These are phyloP conservation scores for Zootermopsis nevadensis DNA, from an alignment of 2,888 invertebrate species.

Conservation along the genomic window DNA sequence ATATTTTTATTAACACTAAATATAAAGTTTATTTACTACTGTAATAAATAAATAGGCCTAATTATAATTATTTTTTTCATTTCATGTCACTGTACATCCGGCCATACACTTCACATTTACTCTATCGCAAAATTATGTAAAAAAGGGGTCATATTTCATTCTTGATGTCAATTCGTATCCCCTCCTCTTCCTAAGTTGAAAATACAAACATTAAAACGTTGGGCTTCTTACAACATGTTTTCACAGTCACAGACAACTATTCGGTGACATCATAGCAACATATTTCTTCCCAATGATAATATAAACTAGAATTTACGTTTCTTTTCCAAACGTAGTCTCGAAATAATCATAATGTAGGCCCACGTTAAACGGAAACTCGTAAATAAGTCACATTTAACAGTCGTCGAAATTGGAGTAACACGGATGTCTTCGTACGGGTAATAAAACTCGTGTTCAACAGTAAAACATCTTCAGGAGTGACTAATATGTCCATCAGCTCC, in stretches of 20 bases:
- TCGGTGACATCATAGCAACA: not conserved
- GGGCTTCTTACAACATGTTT: too few relatives aligned
- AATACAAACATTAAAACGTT: too few relatives aligned
- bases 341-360: not conserved
- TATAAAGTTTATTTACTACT: not conserved
- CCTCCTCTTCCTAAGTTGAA: too few relatives aligned
- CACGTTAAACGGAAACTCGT: not conserved
- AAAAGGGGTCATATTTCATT: too few relatives aligned
- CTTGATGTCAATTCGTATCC: too few relatives aligned
- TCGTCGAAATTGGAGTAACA: not conserved
- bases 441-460: conserved; percentile 17
- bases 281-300: not conserved
- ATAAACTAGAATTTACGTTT: not conserved
- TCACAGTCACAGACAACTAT: too few relatives aligned
- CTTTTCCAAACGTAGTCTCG: not conserved
- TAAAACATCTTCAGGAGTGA: conserved; percentile 18
- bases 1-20: not conserved
- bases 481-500: conserved; percentile 27
- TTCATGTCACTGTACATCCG: not conserved
- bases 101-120: not conserved
- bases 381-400: not conserved
- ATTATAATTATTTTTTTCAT: not conserved
- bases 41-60: too few relatives aligned
- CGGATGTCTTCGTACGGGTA: not conserved
- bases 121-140: not conserved